Conservation (phyloP, 2,888 invertebrate genomes). For the Plebejus melissa region DNA sequence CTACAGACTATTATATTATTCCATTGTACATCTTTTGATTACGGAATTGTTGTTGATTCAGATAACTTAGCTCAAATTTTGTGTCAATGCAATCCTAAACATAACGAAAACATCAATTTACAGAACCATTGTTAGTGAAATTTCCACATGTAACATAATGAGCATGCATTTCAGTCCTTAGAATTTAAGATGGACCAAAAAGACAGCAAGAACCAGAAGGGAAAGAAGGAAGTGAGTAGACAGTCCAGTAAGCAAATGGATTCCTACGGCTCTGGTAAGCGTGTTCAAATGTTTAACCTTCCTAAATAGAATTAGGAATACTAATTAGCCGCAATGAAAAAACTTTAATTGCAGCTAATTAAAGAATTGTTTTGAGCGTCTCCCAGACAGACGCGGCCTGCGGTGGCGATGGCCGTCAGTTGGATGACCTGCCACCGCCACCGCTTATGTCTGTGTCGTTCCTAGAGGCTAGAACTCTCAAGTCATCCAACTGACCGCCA, state of each 20-base stretch:
- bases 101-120: background rate
- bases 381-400: too few species aligned
- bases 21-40: background rate
- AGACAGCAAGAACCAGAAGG: slow-evolving; percentile 47
- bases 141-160: background rate
- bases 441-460: too few species aligned
- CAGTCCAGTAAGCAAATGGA: slow-evolving; percentile 50
- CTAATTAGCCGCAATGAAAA: too few species aligned
- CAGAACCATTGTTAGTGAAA: background rate
- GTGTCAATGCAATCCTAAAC: background rate
- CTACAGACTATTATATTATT: background rate
- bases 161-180: slow-evolving; percentile 50
- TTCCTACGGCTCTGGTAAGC: slow-evolving; percentile 66
- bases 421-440: too few species aligned
- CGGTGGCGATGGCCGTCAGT: too few species aligned
- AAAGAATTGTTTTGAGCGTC: too few species aligned
- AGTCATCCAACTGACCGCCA: too few species aligned
- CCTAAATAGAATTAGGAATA: too few species aligned
- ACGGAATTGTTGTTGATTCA: background rate
- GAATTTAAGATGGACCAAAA: slow-evolving; percentile 55
- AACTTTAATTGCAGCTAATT: too few species aligned
- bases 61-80: background rate
- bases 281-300: background rate
- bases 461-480: too few species aligned
- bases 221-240: slow-evolving; percentile 44